Evolutionary conservation across 2,888 invertebrate genomes (phyloP).

Genomic region (Nymphalis c-album): DNA sequence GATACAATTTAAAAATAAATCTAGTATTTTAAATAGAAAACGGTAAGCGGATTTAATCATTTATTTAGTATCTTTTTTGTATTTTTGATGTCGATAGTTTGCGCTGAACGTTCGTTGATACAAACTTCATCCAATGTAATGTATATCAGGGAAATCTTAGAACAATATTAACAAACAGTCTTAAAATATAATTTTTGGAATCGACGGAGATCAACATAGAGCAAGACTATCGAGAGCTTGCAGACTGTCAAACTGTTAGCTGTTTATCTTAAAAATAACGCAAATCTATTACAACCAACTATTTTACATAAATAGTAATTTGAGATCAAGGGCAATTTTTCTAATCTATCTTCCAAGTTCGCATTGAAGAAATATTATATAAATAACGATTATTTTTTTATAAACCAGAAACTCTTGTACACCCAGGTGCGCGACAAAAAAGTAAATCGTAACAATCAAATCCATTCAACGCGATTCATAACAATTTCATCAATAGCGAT

Average conservation of each 20-base stretch:
- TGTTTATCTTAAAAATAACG: constrained; percentile 61
- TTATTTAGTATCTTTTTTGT: not conserved
- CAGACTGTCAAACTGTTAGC: constrained; percentile 32
- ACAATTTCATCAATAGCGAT: constrained; percentile 49
- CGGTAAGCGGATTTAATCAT: not conserved
- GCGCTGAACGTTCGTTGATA: not conserved
- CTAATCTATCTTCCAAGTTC: constrained; percentile 42
- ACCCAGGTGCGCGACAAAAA: constrained; percentile 68
- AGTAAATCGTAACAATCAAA: constrained; percentile 55
- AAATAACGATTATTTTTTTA: constrained; percentile 41
- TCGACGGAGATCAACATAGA: constrained; percentile 62
- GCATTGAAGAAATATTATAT: constrained; percentile 38
- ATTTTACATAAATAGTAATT: constrained; percentile 76
- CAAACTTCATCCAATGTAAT: constrained; percentile 4
- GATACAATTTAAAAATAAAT: not conserved
- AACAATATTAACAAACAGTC: constrained; percentile 47
- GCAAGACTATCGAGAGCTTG: constrained; percentile 38
- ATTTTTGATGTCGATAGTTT: not conserved
- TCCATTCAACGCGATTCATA: constrained; percentile 46
- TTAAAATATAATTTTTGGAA: constrained; percentile 62
- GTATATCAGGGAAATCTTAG: constrained; percentile 14
- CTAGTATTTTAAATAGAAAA: not conserved
- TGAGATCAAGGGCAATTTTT: constrained; percentile 77
- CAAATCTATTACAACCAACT: constrained; percentile 61
- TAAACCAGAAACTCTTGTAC: constrained; percentile 47